phyloP scores from a whole-genome alignment of 2,888 invertebrate genomes.

The Dusona sp. region DNA sequence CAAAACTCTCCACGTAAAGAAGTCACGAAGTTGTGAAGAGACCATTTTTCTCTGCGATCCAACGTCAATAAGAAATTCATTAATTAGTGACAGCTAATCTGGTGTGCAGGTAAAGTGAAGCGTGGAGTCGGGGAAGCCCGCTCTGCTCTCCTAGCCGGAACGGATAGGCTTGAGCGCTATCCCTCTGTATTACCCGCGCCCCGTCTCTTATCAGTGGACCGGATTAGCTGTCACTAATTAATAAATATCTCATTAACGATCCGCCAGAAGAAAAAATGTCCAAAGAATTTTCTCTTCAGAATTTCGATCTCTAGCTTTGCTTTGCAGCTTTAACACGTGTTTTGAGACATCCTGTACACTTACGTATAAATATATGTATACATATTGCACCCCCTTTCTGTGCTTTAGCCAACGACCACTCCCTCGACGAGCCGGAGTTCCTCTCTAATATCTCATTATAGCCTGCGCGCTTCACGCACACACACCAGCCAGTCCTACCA shows the following conservation, averaged over 20 bases:
- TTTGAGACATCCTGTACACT: constrained; percentile 12
- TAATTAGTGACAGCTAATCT: no score
- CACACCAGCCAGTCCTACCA: constrained; percentile 83
- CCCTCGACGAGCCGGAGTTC: constrained; percentile 79
- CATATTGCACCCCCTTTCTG: constrained; percentile 66
- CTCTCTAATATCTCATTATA: constrained; percentile 84
- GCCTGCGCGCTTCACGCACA: constrained; percentile 64
- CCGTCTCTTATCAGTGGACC: no score
- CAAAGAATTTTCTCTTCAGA: not conserved
- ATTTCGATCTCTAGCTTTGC: not conserved
- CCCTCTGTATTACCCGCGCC: no score
- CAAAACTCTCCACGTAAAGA: not conserved
- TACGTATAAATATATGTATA: constrained; percentile 9
- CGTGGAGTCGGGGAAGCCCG: no score
- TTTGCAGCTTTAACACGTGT: not conserved
- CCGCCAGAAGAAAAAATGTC: not conserved
- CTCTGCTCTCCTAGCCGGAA: no score
- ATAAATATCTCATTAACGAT: not conserved
- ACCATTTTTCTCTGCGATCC: not conserved
- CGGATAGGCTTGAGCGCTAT: no score
- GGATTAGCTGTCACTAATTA: not conserved
- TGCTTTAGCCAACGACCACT: constrained; percentile 79
- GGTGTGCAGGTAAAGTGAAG: no score
- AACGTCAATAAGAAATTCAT: no score
- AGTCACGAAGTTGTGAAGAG: not conserved